Evolutionary conservation across 2,888 invertebrate species (phyloP), one percentile per base, ranked within the genome.

Genomic region (Ichneumoninae sp.): DNA sequence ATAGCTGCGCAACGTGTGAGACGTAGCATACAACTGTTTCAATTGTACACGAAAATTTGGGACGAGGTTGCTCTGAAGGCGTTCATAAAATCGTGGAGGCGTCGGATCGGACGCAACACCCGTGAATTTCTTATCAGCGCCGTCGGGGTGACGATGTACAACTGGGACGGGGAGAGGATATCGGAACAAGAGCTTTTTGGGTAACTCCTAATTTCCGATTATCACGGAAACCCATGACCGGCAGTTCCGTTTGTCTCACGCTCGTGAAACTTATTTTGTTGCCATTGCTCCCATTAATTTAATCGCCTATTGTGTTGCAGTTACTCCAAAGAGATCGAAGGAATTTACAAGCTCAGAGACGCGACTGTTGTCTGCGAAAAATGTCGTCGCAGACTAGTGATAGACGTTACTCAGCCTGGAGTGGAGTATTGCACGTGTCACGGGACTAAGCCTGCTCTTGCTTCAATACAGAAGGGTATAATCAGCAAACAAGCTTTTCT

Each of bases 161-260:
- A 96, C 89, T 96, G 96, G 96, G 95, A 95, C 16, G 93, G 93
- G 16, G 95, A 96, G 85, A 94, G 95, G 73, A 95, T 96, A 88
- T 89, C 94, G 0, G 94, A 95, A 75, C 92, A 94, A 0, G 95
- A 96, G 86, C 94, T 96, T 60, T 93, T 94, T 81, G 92, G 94
- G 91, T 96, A 86, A 82, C 52, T 77, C 3, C 3, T 30, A 16
- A 54, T 54, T 54, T 22, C 13, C 33, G 33, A 33, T 26, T 30
- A 10, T 6, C 1, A n/a, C 2, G 16, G n/a, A 63, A 63, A 13
- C 30, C 4, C 26, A 7, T 26, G 57, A 57, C 6, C 2, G 0
- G 7, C 52, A 10, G 26, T 26, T 1, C 26, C 1, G 22, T 13
- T 57, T 5, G 19, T 30, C 3, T 57, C 10, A 1, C 33, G 47